Percentiles rank a stretch among this genome's conserved stretches.
phyloP scores from a whole-genome alignment of 2,888 invertebrate genomes.

The Trachelus stipa region DNA sequence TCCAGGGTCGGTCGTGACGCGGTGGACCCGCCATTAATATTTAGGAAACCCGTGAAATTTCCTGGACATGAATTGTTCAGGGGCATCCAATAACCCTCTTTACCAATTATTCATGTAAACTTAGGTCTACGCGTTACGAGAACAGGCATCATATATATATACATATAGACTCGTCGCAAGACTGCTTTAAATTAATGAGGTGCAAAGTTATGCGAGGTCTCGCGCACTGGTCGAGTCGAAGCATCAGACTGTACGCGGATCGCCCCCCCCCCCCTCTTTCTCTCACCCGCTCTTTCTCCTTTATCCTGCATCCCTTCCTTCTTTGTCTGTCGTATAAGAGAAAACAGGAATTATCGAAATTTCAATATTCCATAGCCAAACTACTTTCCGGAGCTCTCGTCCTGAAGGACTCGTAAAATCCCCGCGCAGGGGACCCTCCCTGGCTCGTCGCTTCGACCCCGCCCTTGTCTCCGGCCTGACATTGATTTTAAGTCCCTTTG shows the following conservation, averaged over 20 bases:
- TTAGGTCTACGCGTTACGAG: slow-evolving; percentile 1
- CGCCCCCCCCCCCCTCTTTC: no score
- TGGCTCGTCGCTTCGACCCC: no score
- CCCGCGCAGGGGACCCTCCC: no score
- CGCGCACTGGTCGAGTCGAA: neutral
- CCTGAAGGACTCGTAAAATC: no score
- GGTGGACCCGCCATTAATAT: slow-evolving; percentile 11
- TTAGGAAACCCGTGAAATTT: slow-evolving; percentile 4
- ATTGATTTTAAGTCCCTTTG: slow-evolving; percentile 2
- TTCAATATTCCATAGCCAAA: no score
- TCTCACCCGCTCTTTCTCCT: no score
- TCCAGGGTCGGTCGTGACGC: neutral
- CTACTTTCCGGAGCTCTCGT: no score
- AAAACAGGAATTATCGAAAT: no score
- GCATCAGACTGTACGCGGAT: no score
- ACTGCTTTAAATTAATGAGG: slow-evolving; percentile 7
- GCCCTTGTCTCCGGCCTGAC: neutral
- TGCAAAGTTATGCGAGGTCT: neutral
- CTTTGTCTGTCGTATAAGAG: no score
- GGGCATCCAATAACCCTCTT: slow-evolving; percentile 4
- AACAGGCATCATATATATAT: neutral
- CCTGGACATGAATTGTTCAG: slow-evolving; percentile 7
- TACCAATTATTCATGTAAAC: slow-evolving; percentile 10
- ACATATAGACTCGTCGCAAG: neutral
- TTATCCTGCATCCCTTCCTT: no score